phyloP scores from a whole-genome alignment of 1,140 invertebrate species.

The Teleogryllus occipitalis region DNA sequence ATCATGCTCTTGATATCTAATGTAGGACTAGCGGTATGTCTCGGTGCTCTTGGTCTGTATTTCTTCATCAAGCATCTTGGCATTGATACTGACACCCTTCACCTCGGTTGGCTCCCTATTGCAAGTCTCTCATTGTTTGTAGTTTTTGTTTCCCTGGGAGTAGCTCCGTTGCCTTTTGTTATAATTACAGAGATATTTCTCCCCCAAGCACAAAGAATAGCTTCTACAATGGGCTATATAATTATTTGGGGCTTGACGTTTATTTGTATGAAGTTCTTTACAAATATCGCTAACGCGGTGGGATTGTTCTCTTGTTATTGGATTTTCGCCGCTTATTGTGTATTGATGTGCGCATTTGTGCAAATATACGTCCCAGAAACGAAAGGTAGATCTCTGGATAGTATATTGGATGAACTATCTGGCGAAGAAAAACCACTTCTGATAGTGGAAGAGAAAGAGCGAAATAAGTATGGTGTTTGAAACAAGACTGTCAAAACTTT shows the following conservation, averaged over 20 bases:
- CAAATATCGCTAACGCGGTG: constrained; percentile 27
- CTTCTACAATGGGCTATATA: constrained; percentile 39
- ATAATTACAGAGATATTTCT: constrained; percentile 55
- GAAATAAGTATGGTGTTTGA: background rate
- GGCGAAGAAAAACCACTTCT: background rate
- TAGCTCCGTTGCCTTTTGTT: constrained; percentile 47
- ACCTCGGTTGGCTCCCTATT: constrained; percentile 43
- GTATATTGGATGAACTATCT: constrained; percentile 39
- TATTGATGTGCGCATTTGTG: constrained; percentile 32
- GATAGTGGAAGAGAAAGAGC: background rate
- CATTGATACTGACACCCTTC: constrained; percentile 29
- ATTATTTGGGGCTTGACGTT: constrained; percentile 45
- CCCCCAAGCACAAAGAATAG: constrained; percentile 38
- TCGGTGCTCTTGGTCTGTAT: constrained; percentile 36
- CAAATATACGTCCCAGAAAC: constrained; percentile 54
- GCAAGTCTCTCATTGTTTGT: constrained; percentile 45
- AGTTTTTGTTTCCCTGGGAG: constrained; percentile 41
- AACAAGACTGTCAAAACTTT: too few species aligned
- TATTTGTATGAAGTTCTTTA: constrained; percentile 43
- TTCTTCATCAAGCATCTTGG: constrained; percentile 33
- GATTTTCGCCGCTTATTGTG: constrained; percentile 28
- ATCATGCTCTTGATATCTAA: constrained; percentile 45
- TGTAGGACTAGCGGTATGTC: constrained; percentile 36
- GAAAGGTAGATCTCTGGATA: constrained; percentile 48
- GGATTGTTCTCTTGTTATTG: constrained; percentile 36